These are phyloP conservation scores for Salmo trutta DNA, from an alignment of 2,797 vertebrate genomes.

Conservation along the genomic window DNA sequence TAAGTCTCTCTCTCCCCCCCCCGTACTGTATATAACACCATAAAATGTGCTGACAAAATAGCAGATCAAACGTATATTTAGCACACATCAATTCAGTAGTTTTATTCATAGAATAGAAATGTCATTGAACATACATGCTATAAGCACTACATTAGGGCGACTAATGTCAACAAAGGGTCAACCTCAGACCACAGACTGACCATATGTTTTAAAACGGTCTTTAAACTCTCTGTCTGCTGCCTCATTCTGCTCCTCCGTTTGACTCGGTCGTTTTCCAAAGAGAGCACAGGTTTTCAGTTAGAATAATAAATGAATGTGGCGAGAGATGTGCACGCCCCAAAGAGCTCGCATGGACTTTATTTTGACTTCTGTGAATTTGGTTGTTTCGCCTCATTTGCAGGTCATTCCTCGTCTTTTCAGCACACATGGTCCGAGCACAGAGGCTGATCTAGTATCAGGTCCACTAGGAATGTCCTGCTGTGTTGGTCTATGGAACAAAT, in stretches of 20 bases:
- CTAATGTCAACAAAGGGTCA: conserved; percentile 1
- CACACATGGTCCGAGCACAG: conserved; percentile 42
- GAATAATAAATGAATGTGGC: conserved; percentile 64
- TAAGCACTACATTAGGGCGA: not conserved
- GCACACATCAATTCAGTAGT: not conserved
- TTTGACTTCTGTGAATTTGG: conserved; percentile 67
- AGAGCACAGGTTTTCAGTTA: conserved; percentile 43
- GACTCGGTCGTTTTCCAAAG: conserved; percentile 41
- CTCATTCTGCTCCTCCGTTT: not conserved
- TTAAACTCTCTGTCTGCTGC: not conserved
- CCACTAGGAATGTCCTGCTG: conserved; percentile 34
- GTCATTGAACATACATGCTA: not conserved
- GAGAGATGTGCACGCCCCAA: conserved; percentile 19
- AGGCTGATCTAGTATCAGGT: conserved; percentile 40
- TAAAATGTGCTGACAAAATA: too few species aligned
- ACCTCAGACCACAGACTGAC: not conserved
- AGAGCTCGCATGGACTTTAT: conserved; percentile 64
- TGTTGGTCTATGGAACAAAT: conserved; percentile 21
- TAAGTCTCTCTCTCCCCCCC: not conserved
- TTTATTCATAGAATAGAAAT: conserved; percentile 8
- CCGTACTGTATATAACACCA: not conserved
- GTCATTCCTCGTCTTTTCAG: conserved; percentile 37
- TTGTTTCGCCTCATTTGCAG: conserved; percentile 71
- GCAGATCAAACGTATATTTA: not conserved
- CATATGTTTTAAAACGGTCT: conserved; percentile 1